A percentile compares a stretch with the other conserved stretches of the same genome.
Evolutionary conservation across 1,140 invertebrate genomes (phyloP).

Genomic region (Prorops nasuta): DNA sequence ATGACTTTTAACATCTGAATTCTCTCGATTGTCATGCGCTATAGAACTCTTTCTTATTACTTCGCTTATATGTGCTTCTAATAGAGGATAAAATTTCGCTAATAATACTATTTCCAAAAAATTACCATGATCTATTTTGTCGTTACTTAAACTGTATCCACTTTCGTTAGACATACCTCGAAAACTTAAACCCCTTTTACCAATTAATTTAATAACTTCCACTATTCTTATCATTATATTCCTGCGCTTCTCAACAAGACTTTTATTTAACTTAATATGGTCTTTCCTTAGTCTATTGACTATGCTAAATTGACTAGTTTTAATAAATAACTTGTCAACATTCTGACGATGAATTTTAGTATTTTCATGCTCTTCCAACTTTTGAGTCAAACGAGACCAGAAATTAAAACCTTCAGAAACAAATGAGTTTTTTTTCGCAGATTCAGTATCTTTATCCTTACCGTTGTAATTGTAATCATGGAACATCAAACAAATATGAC

Average conservation of each 20-base stretch:
- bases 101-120: constrained; percentile 13
- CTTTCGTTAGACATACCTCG: constrained; percentile 6
- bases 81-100: constrained; percentile 6
- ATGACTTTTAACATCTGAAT: no score
- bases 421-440: no score
- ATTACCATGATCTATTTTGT: constrained; percentile 6
- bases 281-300: constrained; percentile 1
- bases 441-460: no score
- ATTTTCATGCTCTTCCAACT: no score
- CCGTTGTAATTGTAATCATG: no score
- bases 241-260: background rate
- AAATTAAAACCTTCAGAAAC: no score
- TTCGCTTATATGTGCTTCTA: constrained; percentile 4
- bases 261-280: background rate
- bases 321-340: no score
- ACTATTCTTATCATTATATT: constrained; percentile 6
- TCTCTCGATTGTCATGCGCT: background rate
- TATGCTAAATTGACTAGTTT: no score
- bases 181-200: constrained; percentile 10
- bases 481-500: no score
- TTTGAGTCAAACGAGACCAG: no score
- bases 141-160: constrained; percentile 8
- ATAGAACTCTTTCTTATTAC: constrained; percentile 3
- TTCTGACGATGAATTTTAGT: no score
- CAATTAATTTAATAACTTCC: constrained; percentile 12